Evolutionary conservation across 2,113 vertebrate species (phyloP), one percentile per base, ranked within the genome.

Genomic region (Sardina pilchardus): DNA sequence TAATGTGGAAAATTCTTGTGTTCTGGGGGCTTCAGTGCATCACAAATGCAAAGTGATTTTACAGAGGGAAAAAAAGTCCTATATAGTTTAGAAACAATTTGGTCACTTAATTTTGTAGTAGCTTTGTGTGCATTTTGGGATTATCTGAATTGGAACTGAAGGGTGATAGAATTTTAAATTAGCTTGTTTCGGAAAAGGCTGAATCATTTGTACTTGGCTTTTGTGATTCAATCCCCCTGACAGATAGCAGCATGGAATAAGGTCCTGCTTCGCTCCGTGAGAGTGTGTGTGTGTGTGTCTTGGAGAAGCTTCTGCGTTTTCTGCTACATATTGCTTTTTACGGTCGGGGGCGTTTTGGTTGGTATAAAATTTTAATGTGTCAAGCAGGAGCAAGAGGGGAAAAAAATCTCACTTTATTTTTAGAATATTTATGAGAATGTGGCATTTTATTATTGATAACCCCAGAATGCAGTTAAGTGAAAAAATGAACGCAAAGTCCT

Each of bases 381-480:
- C 47, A 84, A 75, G 42, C 85, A 75, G 34, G 39, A 84, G 88
- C 71, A 90, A 50, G 14, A 71, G 63, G 88, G 90, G 78, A 87
- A 89, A 87, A 90, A 91, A 87, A 90, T 92, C 92, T 88, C 85
- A 89, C 90, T 90, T 91, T 94, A 95, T 93, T 95, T 96, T 94
- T 95, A 93, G 92, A 94, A 93, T 94, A 94, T 94, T 94, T 93
- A 93, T 93, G 93, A 89, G 92, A 95, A 94, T 91, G 91, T 92
- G 89, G 91, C 90, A 92, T 94, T 95, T 92, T 91, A 95, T 94
- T 93, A 94, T 96, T 95, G 92, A 95, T 95, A 93, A 92, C 87
- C 86, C 89, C 85, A 94, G 93, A 94, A 94, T 94, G 93, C 93
- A 92, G 91, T 92, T 91, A 90, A 89, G 90, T 95, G 87, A 95